Conservation (phyloP, 2,797 vertebrate genomes). For the Zenarchopterus dispar region DNA sequence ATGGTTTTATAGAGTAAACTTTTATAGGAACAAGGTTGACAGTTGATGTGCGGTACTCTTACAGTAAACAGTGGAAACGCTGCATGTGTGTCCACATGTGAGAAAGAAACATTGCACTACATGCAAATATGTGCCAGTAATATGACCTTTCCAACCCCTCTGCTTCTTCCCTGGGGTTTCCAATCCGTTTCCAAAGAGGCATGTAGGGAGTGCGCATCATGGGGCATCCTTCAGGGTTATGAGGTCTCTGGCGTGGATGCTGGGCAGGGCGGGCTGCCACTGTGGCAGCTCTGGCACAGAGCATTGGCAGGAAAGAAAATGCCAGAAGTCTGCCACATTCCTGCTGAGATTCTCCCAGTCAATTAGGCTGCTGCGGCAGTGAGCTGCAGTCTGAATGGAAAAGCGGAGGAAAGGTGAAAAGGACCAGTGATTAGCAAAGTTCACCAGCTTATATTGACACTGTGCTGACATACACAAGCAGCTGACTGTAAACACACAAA, state of each 20-base stretch:
- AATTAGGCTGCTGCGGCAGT: constrained; percentile 61
- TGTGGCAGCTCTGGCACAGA: constrained; percentile 52
- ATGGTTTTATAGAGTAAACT: no score
- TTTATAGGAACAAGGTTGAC: no score
- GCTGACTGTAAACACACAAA: constrained; percentile 48
- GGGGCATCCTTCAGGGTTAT: constrained; percentile 70
- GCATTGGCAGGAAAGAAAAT: constrained; percentile 66
- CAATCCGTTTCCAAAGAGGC: constrained; percentile 69
- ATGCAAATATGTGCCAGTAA: constrained; percentile 33
- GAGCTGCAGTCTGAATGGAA: constrained; percentile 44
- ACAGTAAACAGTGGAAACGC: background rate
- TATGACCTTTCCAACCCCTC: constrained; percentile 72
- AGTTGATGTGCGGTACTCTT: no score
- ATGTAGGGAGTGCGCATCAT: constrained; percentile 59
- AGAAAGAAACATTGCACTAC: constrained; percentile 11
- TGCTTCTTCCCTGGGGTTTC: constrained; percentile 61
- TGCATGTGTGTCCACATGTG: background rate
- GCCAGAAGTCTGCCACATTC: constrained; percentile 69
- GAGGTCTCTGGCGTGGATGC: constrained; percentile 63
- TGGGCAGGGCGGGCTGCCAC: constrained; percentile 59
- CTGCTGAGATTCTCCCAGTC: constrained; percentile 70
- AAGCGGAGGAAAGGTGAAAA: constrained; percentile 29
- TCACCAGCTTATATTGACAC: constrained; percentile 48
- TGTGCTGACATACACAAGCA: constrained; percentile 32
- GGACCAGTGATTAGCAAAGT: constrained; percentile 41